These are phyloP conservation scores for Scaptomyza pallida DNA, from an alignment of 1,140 invertebrate species.

Conservation along the genomic window DNA sequence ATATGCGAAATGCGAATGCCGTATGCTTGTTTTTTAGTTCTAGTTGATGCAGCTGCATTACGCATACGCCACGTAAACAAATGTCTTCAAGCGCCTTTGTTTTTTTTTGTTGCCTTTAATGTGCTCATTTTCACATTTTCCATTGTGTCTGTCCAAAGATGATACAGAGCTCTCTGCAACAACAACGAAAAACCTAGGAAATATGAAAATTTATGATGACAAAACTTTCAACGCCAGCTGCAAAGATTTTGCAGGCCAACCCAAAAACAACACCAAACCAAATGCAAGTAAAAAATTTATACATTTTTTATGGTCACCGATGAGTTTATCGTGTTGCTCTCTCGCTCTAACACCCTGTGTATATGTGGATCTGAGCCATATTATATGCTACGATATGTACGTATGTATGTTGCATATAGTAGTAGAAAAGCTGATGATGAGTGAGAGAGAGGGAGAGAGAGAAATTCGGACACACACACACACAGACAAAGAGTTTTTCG, in stretches of 20 bases:
- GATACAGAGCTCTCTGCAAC: slow-evolving; percentile 27
- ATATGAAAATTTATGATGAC: slow-evolving; percentile 81
- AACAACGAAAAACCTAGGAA: slow-evolving; percentile 2
- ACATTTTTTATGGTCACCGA: slow-evolving; percentile 59
- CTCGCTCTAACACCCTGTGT: not conserved
- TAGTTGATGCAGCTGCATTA: slow-evolving; percentile 48
- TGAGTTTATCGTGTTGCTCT: slow-evolving; percentile 29
- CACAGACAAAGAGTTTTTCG: slow-evolving; percentile 40
- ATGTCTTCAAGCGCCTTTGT: slow-evolving; percentile 14
- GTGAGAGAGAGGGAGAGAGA: slow-evolving; percentile 8
- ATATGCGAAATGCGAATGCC: slow-evolving; percentile 1
- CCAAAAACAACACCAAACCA: slow-evolving; percentile 6
- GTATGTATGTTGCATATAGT: not conserved
- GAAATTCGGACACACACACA: slow-evolving; percentile 14
- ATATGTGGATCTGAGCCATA: slow-evolving; percentile 21
- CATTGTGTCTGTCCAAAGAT: slow-evolving; percentile 8
- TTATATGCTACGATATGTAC: not conserved
- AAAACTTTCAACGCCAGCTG: slow-evolving; percentile 75
- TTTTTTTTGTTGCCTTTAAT: slow-evolving; percentile 69
- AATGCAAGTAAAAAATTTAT: slow-evolving; percentile 54
- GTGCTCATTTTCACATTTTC: slow-evolving; percentile 73
- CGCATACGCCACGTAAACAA: slow-evolving; percentile 59
- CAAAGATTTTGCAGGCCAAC: slow-evolving; percentile 63
- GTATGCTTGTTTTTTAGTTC: slow-evolving; percentile 18
- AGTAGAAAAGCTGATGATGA: too few relatives aligned